A percentile compares a stretch with the other conserved stretches of the same genome.
Conservation (phyloP, 2,797 vertebrate species). For the Uromys caudimaculatus region DNA sequence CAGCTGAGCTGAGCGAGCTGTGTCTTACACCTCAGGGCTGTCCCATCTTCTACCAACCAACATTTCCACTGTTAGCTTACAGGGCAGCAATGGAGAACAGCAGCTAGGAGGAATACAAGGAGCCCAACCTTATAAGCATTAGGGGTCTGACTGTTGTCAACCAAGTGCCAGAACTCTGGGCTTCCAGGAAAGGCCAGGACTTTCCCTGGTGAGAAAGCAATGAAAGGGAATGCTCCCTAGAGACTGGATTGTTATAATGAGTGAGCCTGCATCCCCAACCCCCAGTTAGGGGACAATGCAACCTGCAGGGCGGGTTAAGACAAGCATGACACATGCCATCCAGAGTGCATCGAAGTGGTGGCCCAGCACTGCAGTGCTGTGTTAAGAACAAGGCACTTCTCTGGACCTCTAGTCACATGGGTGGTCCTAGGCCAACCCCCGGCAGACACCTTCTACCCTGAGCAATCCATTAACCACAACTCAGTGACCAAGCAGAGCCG, state of each 20-base stretch:
- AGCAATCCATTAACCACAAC: accelerated
- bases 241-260: not conserved
- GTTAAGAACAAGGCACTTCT: not conserved
- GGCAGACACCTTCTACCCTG: not conserved
- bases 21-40: not conserved
- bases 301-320: not conserved
- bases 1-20: too few relatives aligned
- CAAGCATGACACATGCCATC: not conserved
- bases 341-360: too few relatives aligned
- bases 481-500: not conserved
- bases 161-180: not conserved
- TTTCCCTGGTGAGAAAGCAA: not conserved
- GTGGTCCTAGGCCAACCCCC: not conserved
- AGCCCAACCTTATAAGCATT: accelerated
- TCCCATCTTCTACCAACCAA: not conserved
- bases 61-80: not conserved
- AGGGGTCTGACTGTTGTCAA: too few relatives aligned
- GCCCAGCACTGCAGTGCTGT: too few relatives aligned
- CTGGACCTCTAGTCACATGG: accelerated
- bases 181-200: not conserved
- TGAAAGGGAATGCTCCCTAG: not conserved
- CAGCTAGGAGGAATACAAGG: accelerated
- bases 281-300: not conserved
- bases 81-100: not conserved
- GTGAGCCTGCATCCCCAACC: not conserved